These are phyloP conservation scores for Ispidina picta DNA, from an alignment of 2,797 vertebrate species.

Conservation along the genomic window DNA sequence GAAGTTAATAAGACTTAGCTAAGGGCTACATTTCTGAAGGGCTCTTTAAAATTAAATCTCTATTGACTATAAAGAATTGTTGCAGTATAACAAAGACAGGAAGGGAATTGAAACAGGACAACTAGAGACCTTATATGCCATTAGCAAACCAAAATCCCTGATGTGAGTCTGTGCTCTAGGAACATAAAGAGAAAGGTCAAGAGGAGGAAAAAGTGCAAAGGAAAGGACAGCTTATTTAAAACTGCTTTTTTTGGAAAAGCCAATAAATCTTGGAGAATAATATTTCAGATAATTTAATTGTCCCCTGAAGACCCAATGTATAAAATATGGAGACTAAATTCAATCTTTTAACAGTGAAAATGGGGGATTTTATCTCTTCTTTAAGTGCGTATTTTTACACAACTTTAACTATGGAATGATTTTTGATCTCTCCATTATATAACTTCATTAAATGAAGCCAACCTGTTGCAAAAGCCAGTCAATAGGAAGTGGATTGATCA, in stretches of 20 bases:
- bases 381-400: background rate
- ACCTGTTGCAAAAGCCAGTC: background rate
- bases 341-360: constrained; percentile 9
- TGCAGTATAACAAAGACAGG: constrained; percentile 21
- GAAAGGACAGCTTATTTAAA: constrained; percentile 49
- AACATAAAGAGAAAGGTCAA: constrained; percentile 29
- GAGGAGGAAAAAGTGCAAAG: background rate
- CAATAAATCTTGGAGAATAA: constrained; percentile 57
- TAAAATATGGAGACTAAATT: constrained; percentile 44
- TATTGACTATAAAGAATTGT: constrained; percentile 21
- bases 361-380: background rate
- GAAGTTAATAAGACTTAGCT: constrained; percentile 34
- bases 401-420: background rate
- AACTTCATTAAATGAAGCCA: constrained; percentile 20
- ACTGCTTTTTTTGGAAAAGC: constrained; percentile 42
- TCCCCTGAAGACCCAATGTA: background rate
- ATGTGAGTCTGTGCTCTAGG: background rate
- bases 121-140: background rate
- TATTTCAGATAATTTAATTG: constrained; percentile 48
- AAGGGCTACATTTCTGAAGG: constrained; percentile 22
- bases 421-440: background rate
- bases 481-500: background rate
- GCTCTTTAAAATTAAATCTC: constrained; percentile 27
- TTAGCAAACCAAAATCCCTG: constrained; percentile 25
- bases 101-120: constrained; percentile 8